Evolutionary conservation across 2,113 vertebrate species (phyloP).

Genomic region (Leptobrachium ailaonicum): DNA sequence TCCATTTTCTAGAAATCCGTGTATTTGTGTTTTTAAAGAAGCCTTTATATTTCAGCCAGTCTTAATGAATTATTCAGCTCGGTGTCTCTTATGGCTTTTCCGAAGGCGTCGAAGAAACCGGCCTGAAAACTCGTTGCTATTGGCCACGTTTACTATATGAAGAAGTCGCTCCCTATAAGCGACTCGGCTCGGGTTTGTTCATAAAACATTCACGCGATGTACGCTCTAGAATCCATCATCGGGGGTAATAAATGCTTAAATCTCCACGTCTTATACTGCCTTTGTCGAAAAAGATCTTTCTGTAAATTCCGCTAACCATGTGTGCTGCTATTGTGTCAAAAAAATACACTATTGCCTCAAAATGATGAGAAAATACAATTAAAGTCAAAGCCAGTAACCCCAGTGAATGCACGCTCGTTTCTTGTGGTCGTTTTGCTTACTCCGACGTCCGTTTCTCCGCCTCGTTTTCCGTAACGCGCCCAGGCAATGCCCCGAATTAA

Average conservation of each 20-base stretch:
- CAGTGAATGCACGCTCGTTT: too few relatives aligned
- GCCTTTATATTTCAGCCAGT: constrained; percentile 61
- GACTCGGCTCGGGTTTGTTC: constrained; percentile 54
- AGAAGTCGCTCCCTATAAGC: constrained; percentile 29
- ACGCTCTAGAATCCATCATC: constrained; percentile 59
- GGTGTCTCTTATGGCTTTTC: constrained; percentile 15
- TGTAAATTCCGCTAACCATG: too few relatives aligned
- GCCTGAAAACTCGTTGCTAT: constrained; percentile 20
- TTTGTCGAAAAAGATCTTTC: neutral
- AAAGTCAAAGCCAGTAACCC: too few relatives aligned
- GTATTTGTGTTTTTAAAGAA: constrained; percentile 41
- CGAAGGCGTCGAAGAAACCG: constrained; percentile 1
- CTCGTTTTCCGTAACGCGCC: neutral
- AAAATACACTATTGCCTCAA: too few relatives aligned
- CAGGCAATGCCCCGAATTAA: neutral
- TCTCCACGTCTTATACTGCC: constrained; percentile 39
- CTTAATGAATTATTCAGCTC: constrained; percentile 29
- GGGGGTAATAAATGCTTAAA: constrained; percentile 62
- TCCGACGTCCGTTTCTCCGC: too few relatives aligned
- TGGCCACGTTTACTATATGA: constrained; percentile 18
- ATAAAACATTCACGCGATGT: constrained; percentile 59
- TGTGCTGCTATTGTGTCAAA: too few relatives aligned
- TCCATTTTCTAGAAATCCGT: constrained; percentile 51
- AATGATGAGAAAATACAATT: too few relatives aligned
- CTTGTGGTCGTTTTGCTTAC: too few relatives aligned